phyloP scores from a whole-genome alignment of 2,797 vertebrate species.

The Prionace glauca region DNA sequence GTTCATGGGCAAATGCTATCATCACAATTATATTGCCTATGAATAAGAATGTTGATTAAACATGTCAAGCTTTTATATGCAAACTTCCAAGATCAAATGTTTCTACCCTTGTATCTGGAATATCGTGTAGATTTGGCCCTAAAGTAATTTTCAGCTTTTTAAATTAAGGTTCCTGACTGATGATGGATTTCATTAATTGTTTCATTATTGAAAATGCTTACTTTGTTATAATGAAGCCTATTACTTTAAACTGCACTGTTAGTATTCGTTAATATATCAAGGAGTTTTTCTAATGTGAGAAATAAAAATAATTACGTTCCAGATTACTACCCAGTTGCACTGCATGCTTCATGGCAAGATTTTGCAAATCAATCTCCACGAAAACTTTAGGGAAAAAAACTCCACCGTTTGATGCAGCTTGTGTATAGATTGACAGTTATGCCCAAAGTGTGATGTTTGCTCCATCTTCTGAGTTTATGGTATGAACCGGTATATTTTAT shows the following conservation, averaged over 20 bases:
- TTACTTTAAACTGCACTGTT: not conserved
- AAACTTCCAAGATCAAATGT: not conserved
- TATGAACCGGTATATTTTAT: not conserved
- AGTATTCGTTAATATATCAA: not conserved
- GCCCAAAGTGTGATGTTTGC: not conserved
- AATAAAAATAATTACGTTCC: not conserved
- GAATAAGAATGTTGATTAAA: not conserved
- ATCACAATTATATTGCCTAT: not conserved
- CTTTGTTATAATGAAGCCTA: not conserved
- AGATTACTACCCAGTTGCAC: not conserved
- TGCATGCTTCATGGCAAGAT: not conserved
- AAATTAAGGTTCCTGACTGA: not conserved
- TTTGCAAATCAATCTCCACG: not conserved
- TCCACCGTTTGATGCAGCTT: not conserved
- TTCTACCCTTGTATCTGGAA: not conserved
- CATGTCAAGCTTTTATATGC: too few species aligned
- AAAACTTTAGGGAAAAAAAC: not conserved
- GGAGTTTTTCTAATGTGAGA: not conserved
- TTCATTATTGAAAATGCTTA: not conserved
- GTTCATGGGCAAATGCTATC: not conserved
- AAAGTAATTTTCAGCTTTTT: not conserved
- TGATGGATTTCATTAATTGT: too few species aligned
- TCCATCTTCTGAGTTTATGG: not conserved
- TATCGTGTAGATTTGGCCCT: not conserved
- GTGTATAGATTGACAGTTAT: too few species aligned